Base-by-base conservation (phyloP, 2,888 invertebrate species). In the Luperina testacea region DNA sequence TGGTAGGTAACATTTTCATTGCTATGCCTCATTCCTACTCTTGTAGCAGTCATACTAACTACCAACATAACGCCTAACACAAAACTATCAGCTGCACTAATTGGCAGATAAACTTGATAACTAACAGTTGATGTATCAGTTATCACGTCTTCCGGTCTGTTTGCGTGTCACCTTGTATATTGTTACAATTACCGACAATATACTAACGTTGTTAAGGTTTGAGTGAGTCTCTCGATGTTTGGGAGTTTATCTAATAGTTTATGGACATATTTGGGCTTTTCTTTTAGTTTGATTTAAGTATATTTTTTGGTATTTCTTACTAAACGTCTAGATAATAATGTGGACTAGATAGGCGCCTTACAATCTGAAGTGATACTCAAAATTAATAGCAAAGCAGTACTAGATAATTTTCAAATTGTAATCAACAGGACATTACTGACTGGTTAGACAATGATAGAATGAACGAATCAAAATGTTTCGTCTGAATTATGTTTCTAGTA, bases 11-110 rank as follows among this genome's bases (percentile, higher is more conserved):
- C 1, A 45, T 32, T 6, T 24, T 32, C 17, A 13, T 8, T 27
- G 6, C 9, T 9, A 15, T 1, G 13, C 0, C 17, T 57, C n/a
- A 38, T 17, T 15, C 27, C 1, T 17, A 76, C 15, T 20, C n/a
- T 17, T 17, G 9, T 45, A 71, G 27, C 24, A 51, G n/a, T 57
- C 24, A 38, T 45, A n/a, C n/a, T 42, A 65, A 59, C 24, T 8
- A 38, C 15, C 17, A 63, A 48, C n/a, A 45, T 15, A n/a, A 63
- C 27, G 51, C n/a, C 32, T 27, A 63, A 61, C 61, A 79, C 73
- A 82, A 27, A 82, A 82, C 53, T 82, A 75, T 75, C 45, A 27
- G 59, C 45, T 11, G 24, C 75, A 20, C 45, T 80, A 82, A 80
- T 80, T 80, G 76, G 38, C 27, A 27, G 68, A 82, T 81, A 67